These are phyloP conservation scores for Smittia aterrima DNA, from an alignment of 2,888 invertebrate species.

Conservation along the genomic window DNA sequence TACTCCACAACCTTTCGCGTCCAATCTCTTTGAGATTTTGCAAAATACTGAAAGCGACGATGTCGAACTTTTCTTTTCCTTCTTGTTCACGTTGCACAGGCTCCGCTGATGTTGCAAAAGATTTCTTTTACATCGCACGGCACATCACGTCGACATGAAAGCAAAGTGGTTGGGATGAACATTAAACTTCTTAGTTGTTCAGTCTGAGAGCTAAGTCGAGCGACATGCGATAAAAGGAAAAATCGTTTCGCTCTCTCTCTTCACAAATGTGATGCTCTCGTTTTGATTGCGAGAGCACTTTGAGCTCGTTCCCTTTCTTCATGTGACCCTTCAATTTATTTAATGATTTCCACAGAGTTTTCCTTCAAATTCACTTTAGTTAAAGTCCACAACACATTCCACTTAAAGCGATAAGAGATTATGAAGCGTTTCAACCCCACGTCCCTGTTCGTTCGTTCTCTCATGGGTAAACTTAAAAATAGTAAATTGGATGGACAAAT, in stretches of 20 bases:
- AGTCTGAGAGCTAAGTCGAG: not conserved
- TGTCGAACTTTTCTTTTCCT: conserved; percentile 11
- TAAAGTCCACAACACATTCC: conserved; percentile 1
- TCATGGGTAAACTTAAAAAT: conserved; percentile 28
- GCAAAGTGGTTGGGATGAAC: not conserved
- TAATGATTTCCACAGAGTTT: not conserved
- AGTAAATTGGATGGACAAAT: conserved; percentile 38
- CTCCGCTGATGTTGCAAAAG: not conserved
- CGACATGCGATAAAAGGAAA: not conserved
- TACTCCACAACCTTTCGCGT: conserved; percentile 1
- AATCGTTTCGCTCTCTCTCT: not conserved
- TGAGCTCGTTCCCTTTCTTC: too few relatives aligned
- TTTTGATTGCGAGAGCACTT: too few relatives aligned
- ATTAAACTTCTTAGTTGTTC: not conserved
- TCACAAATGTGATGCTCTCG: not conserved
- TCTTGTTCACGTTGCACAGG: conserved; percentile 1
- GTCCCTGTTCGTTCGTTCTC: not conserved
- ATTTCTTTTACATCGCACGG: not conserved
- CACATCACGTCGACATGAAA: not conserved
- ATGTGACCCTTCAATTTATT: not conserved
- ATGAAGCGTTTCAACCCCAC: conserved; percentile 1
- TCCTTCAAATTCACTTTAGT: not conserved
- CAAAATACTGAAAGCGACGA: conserved; percentile 30
- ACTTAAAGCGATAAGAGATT: not conserved
- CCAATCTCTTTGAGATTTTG: conserved; percentile 37